These are phyloP conservation scores for Amphimallon solstitiale DNA, from an alignment of 2,888 invertebrate species.

Conservation along the genomic window DNA sequence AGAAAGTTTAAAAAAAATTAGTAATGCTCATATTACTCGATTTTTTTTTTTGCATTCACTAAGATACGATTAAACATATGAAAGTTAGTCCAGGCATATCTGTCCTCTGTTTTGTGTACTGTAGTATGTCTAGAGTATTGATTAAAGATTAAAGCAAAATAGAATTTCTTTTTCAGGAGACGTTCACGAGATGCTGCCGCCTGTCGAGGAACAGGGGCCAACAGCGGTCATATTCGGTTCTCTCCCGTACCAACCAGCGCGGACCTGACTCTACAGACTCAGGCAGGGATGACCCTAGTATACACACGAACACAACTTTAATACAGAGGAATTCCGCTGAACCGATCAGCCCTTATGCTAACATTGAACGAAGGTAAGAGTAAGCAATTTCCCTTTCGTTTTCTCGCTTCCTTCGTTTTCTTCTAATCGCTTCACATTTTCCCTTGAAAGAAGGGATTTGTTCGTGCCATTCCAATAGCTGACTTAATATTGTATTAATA, in stretches of 20 bases:
- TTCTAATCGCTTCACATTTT: not conserved
- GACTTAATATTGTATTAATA: no score
- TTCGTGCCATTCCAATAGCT: no score
- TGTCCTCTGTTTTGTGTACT: no score
- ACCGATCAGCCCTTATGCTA: not conserved
- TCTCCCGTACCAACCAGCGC: slow-evolving; percentile 59
- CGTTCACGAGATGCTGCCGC: slow-evolving; percentile 66
- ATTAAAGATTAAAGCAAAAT: slow-evolving; percentile 44
- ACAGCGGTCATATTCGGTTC: slow-evolving; percentile 69
- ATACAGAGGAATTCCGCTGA: slow-evolving; percentile 45
- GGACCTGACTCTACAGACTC: slow-evolving; percentile 44
- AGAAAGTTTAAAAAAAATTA: no score
- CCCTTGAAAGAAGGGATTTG: no score
- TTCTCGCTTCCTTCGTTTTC: not conserved
- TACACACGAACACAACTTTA: slow-evolving; percentile 47
- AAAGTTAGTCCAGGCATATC: no score
- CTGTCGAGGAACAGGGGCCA: slow-evolving; percentile 56
- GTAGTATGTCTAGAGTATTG: not conserved
- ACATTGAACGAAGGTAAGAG: not conserved
- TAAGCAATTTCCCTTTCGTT: not conserved
- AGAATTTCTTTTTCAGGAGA: slow-evolving; percentile 68
- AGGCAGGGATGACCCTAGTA: slow-evolving; percentile 47
- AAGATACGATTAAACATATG: no score
- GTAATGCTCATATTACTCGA: no score
- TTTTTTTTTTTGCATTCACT: no score